Conservation (phyloP, 2,113 vertebrate genomes). For the Cnemophilus loriae region DNA sequence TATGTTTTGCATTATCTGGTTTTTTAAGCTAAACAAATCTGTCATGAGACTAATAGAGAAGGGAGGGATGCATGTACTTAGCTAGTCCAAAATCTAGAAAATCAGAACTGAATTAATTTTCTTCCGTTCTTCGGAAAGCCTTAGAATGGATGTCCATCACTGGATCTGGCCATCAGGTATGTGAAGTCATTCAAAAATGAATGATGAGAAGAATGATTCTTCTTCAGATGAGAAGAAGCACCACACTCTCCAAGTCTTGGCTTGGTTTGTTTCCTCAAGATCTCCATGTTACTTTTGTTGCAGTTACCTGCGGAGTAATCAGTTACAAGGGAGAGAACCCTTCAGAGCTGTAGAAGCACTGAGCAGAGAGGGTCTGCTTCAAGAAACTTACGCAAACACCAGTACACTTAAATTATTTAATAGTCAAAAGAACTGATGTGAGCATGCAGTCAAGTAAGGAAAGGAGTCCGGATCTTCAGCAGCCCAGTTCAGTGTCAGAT, state of each 20-base stretch:
- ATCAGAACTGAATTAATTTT: not conserved
- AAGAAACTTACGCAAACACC: not conserved
- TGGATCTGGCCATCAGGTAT: not conserved
- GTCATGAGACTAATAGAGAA: not conserved
- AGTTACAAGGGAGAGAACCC: not conserved
- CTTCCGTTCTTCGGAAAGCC: not conserved
- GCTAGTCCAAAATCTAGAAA: not conserved
- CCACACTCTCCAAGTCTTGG: not conserved
- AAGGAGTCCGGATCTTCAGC: not conserved
- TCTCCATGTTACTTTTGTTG: not conserved
- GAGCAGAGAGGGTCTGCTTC: not conserved
- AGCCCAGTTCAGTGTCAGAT: not conserved
- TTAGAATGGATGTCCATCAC: not conserved
- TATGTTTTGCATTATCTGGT: not conserved
- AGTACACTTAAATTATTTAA: not conserved
- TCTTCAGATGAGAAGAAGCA: not conserved
- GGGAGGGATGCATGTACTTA: not conserved
- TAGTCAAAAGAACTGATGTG: not conserved
- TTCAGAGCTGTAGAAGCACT: not conserved
- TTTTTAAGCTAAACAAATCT: not conserved
- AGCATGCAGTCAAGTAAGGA: not conserved
- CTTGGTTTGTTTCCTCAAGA: not conserved
- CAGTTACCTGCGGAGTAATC: not conserved
- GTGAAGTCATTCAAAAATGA: not conserved
- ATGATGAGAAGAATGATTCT: no score